Percentiles rank a stretch among this genome's conserved stretches.
Conservation (phyloP, 2,113 vertebrate species). For the Cheilinus undulatus region DNA sequence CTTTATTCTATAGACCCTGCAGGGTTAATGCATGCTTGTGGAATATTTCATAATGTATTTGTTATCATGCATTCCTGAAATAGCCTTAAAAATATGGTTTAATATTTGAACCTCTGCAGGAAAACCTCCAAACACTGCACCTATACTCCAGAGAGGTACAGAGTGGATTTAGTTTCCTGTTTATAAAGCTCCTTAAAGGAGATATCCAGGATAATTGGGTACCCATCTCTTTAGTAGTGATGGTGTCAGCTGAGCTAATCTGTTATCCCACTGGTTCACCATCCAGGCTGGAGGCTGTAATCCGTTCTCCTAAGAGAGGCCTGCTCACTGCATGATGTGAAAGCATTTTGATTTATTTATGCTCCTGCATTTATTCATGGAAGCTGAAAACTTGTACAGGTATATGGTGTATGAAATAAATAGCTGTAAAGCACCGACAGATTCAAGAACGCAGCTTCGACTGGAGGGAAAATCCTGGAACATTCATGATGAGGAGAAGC, state of each 20-base stretch:
- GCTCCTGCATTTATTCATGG: neutral
- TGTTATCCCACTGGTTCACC: slow-evolving; percentile 55
- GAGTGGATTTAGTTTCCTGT: slow-evolving; percentile 18
- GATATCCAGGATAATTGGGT: slow-evolving; percentile 52
- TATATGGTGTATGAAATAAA: too few relatives aligned
- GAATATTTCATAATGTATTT: slow-evolving; percentile 5
- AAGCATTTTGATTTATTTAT: slow-evolving; percentile 15
- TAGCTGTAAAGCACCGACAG: neutral
- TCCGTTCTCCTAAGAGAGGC: slow-evolving; percentile 32
- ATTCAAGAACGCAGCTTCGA: too few relatives aligned
- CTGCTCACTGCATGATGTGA: neutral
- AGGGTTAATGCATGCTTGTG: neutral
- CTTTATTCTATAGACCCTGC: neutral
- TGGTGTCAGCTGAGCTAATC: slow-evolving; percentile 56
- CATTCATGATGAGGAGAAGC: neutral
- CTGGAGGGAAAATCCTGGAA: neutral
- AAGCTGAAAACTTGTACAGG: neutral
- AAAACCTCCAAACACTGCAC: slow-evolving; percentile 12
- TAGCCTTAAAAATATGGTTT: slow-evolving; percentile 8
- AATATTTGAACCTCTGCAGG: slow-evolving; percentile 1
- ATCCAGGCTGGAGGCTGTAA: slow-evolving; percentile 53
- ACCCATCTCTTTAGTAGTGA: slow-evolving; percentile 16
- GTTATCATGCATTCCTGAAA: slow-evolving; percentile 11
- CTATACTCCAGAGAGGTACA: slow-evolving; percentile 10
- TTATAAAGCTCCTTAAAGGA: slow-evolving; percentile 41